Evolutionary conservation across 1,140 invertebrate genomes (phyloP), one percentile per base, ranked within the genome.

Genomic region (Apis cerana): DNA sequence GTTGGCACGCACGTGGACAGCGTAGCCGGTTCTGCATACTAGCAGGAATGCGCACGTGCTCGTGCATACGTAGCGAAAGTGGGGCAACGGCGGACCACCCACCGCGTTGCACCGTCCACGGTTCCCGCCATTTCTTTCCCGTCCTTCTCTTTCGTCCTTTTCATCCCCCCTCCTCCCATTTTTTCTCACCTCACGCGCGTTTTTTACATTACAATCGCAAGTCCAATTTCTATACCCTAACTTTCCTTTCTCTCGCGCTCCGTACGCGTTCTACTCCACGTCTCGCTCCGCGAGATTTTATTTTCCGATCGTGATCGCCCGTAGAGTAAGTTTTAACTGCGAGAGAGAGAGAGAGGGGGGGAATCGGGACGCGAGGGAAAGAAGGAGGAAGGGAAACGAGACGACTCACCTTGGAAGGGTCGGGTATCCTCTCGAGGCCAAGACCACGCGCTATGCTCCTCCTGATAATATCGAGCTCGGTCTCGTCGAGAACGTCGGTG

Each of bases 341-440:
- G n/a, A 9, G 13, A 62, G 61, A 15, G 9, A 10, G 3, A 58
- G 7, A 65, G 13, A 11, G 13, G 17, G 17, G 11, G 21, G 62
- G 43, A 13, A 33, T 33, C 2, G 33, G 33, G 2, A 27, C 27
- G 27, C 27, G 27, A 33, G 33, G 33, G 33, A 33, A 33, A 33
- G 33, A 33, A 33, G 33, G 33, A n/a, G 21, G 43, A 68, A 19
- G 23, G n/a, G 8, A 27, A 3, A 43, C 13, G 76, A 54, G 52
- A n/a, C 19, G 1, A 77, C 81, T 77, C 81, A 82, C 81, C 75
- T 76, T 82, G 58, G 93, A 90, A 72, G 92, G 90, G 90, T 94
- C 94, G 56, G 94, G 94, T 89, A 94, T 92, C 88, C 91, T 92
- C 61, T 91, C 85, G 50, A 94, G 90, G 62, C 94, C 94, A 62